Evolutionary conservation across 1,140 invertebrate genomes (phyloP).

Genomic region (Plectrocnemia conspersa): DNA sequence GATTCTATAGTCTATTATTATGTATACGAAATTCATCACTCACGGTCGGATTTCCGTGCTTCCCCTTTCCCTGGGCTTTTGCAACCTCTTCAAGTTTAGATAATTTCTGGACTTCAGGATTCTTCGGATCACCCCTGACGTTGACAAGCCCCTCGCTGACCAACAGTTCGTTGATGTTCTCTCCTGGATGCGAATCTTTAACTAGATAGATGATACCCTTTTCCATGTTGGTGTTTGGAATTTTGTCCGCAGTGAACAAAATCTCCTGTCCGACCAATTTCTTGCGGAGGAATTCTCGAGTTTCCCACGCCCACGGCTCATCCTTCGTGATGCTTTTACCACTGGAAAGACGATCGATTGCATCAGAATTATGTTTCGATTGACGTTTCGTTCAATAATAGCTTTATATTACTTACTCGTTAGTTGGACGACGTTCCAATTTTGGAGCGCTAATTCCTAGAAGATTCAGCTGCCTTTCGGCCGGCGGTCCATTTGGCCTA

Average conservation of each 20-base stretch:
- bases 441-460: slow-evolving; percentile 90
- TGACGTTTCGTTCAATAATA: slow-evolving; percentile 17
- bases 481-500: slow-evolving; percentile 75
- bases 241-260: slow-evolving; percentile 69
- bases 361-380: slow-evolving; percentile 24
- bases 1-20: slow-evolving; percentile 1
- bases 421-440: slow-evolving; percentile 70
- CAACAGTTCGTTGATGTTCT: slow-evolving; percentile 84
- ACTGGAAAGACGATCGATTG: slow-evolving; percentile 40
- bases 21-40: neutral
- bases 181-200: slow-evolving; percentile 68
- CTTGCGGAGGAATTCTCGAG: slow-evolving; percentile 88
- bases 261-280: slow-evolving; percentile 89
- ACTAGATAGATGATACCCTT: slow-evolving; percentile 86
- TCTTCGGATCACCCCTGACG: slow-evolving; percentile 68
- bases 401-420: slow-evolving; percentile 48
- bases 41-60: slow-evolving; percentile 60
- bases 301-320: slow-evolving; percentile 95
- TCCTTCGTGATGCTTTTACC: slow-evolving; percentile 68
- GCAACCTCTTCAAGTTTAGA: slow-evolving; percentile 86
- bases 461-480: slow-evolving; percentile 84
- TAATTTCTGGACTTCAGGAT: slow-evolving; percentile 58
- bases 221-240: slow-evolving; percentile 66
- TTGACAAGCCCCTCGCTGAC: slow-evolving; percentile 83
- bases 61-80: slow-evolving; percentile 80